These are phyloP conservation scores for Chrysopilus asiliformis DNA, from an alignment of 2,888 invertebrate genomes.

Conservation along the genomic window DNA sequence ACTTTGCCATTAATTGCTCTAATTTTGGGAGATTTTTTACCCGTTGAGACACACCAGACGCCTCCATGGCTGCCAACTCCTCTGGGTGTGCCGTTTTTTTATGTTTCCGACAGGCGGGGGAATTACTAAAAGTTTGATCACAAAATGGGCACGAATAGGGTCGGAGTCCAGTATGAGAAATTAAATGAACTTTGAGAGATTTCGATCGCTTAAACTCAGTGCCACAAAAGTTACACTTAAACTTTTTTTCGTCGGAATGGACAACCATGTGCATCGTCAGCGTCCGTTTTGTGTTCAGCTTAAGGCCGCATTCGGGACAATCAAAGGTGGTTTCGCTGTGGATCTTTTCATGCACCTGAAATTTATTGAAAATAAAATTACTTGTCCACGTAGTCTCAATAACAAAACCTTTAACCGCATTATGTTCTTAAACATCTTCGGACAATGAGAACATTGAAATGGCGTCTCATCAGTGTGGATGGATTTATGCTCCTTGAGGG, in stretches of 20 bases:
- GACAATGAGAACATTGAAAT: constrained; percentile 34
- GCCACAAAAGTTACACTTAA: constrained; percentile 31
- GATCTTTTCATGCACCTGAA: constrained; percentile 34
- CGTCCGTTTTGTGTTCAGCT: constrained; percentile 36
- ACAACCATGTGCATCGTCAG: constrained; percentile 36
- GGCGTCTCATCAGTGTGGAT: constrained; percentile 38
- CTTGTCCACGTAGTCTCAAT: no score
- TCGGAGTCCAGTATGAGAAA: constrained; percentile 32
- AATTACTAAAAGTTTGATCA: constrained; percentile 32
- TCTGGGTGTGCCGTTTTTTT: constrained; percentile 32
- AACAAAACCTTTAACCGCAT: constrained; percentile 26
- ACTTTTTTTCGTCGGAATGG: constrained; percentile 30
- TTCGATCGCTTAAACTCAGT: constrained; percentile 34
- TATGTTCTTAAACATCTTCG: constrained; percentile 30
- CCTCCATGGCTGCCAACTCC: constrained; percentile 33
- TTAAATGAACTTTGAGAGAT: constrained; percentile 32
- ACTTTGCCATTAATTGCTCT: constrained; percentile 30
- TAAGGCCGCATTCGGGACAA: constrained; percentile 34
- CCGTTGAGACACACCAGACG: constrained; percentile 25
- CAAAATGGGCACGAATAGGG: constrained; percentile 35
- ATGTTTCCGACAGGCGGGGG: constrained; percentile 34
- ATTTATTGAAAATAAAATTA: no score
- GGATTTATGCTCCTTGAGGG: constrained; percentile 38
- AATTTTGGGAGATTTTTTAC: constrained; percentile 28
- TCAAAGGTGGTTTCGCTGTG: constrained; percentile 34